phyloP scores from a whole-genome alignment of 2,888 invertebrate species.

The Leptinotarsa juncta region DNA sequence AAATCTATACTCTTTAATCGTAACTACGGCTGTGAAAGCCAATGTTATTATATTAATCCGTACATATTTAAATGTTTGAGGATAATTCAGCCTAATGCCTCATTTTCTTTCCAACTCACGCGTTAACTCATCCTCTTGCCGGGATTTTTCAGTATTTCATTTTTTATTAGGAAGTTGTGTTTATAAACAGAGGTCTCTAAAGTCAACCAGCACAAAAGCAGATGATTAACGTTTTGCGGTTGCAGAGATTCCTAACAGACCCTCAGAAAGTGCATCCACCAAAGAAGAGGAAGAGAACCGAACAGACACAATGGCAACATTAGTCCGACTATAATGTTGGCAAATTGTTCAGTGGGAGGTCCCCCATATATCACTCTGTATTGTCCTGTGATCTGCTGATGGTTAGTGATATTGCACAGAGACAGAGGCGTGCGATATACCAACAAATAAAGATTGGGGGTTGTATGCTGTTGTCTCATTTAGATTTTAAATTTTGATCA shows the following conservation, averaged over 20 bases:
- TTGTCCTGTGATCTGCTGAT: slow-evolving; percentile 62
- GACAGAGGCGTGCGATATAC: slow-evolving; percentile 11
- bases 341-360: slow-evolving; percentile 67
- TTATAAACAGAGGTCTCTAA: neutral
- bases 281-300: slow-evolving; percentile 21
- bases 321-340: slow-evolving; percentile 66
- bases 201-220: slow-evolving; percentile 13
- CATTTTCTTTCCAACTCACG: no score
- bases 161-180: neutral
- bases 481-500: no score
- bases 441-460: neutral
- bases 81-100: no score
- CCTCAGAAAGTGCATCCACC: slow-evolving; percentile 28
- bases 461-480: no score
- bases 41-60: no score
- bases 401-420: slow-evolving; percentile 51
- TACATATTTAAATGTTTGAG: no score
- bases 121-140: no score
- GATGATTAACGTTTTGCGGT: slow-evolving; percentile 20
- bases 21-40: no score
- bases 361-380: slow-evolving; percentile 63
- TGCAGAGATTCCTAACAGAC: slow-evolving; percentile 4
- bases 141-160: neutral
- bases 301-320: slow-evolving; percentile 58
- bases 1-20: no score